A percentile compares a stretch with the other conserved stretches of the same genome.
These are phyloP conservation scores for Peromyscus nudipes DNA, from an alignment of 2,797 vertebrate genomes.

Conservation along the genomic window DNA sequence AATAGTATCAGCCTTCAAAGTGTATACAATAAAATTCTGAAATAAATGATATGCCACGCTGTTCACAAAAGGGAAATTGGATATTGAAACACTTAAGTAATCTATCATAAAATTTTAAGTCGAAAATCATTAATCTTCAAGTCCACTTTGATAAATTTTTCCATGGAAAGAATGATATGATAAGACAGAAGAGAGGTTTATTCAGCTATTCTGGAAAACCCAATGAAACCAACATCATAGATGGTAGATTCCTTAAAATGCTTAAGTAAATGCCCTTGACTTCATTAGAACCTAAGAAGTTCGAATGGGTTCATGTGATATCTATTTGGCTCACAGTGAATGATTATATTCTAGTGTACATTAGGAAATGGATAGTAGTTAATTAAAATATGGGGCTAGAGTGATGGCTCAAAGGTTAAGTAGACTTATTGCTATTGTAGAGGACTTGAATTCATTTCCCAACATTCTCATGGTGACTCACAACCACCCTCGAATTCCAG, in stretches of 20 bases:
- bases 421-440: not conserved
- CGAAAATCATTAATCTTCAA: not conserved
- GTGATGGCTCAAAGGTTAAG: no score
- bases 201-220: not conserved
- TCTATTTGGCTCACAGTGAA: not conserved
- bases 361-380: not conserved
- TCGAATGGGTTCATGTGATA: not conserved
- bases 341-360: not conserved
- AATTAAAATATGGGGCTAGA: not conserved
- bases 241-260: not conserved
- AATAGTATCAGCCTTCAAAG: not conserved
- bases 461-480: no score
- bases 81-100: not conserved
- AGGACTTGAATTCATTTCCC: not conserved
- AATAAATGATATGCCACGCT: not conserved
- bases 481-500: accelerated
- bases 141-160: not conserved
- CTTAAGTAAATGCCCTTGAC: not conserved
- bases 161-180: not conserved
- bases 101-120: not conserved
- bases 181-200: not conserved
- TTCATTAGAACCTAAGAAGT: not conserved
- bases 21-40: not conserved
- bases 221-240: not conserved
- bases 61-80: not conserved